Evolutionary conservation across 2,797 vertebrate species (phyloP), one percentile per base, ranked within the genome.

Genomic region (Chelmon rostratus): DNA sequence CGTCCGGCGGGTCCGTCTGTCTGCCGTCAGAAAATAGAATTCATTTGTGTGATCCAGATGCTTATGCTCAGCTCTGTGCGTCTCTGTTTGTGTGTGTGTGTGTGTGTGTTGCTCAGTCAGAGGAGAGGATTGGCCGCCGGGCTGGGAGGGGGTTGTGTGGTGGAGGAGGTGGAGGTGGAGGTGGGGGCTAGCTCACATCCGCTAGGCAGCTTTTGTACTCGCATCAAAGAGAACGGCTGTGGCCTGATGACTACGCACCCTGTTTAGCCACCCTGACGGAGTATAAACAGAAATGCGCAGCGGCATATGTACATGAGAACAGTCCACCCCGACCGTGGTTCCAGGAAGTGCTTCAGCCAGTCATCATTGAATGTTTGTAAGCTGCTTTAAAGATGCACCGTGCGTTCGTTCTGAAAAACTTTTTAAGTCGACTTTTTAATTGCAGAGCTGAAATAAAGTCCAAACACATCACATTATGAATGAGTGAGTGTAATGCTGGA

Each of bases 41-140:
- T 94, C 81, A 93, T 95, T 95, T 94, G 91, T 90, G 91, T 86
- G 90, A 93, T 94, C 93, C 93, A 95, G 93, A 95, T 94, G 94
- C 91, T 93, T 93, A 86, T 69, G 85, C 91, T 93, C 91, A 76
- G 88, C 84, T 78, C 71, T 70, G 59, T 61, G 73, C 49, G n/a
- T 74, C 75, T 82, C 58, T 70, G 72, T 82, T 49, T 86, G 65
- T 82, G 68, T 83, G 78, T 70, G 71, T n/a, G n/a, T 83, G 42
- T 85, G 64, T 82, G 67, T 83, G 79, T 72, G 83, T 69, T 89
- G 88, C 83, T 87, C 85, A 77, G 84, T 77, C 83, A 67, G 81
- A 86, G 78, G 71, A 85, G 77, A 81, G 79, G 88, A 91, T 88
- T 87, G 92, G 91, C 79, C 9, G 38, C 73, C 63, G 54, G 81